Conservation (phyloP, 2,888 invertebrate genomes). For the Ochropacha duplaris region DNA sequence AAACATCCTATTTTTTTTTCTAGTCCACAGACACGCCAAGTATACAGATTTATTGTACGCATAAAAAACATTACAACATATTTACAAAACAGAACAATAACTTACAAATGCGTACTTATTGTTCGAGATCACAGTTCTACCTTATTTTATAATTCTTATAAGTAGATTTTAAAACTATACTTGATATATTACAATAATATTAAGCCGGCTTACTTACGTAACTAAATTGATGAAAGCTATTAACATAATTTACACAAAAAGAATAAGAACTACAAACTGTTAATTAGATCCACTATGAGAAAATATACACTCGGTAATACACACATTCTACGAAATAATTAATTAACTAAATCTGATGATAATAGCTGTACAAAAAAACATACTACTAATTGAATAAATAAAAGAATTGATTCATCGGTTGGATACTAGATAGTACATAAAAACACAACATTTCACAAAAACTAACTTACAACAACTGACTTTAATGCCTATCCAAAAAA, state of each 20-base stretch:
- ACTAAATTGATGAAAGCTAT: constrained; percentile 12
- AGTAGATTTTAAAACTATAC: constrained; percentile 13
- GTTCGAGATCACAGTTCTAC: constrained; percentile 73
- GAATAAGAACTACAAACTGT: constrained; percentile 7
- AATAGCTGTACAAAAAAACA: neutral
- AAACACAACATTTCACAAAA: neutral
- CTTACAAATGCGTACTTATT: constrained; percentile 73
- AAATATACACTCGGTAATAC: neutral
- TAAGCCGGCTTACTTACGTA: constrained; percentile 27
- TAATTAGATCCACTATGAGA: constrained; percentile 27
- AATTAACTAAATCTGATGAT: neutral
- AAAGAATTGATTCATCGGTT: neutral
- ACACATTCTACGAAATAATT: neutral
- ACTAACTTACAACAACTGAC: neutral
- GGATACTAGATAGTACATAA: neutral
- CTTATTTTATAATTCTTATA: constrained; percentile 2
- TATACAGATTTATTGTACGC: too few relatives aligned
- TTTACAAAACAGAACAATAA: constrained; percentile 62
- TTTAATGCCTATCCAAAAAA: constrained; percentile 72
- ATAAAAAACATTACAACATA: constrained; percentile 26
- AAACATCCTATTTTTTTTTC: constrained; percentile 5
- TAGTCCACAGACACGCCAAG: too few relatives aligned
- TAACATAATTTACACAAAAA: neutral
- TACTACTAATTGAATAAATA: neutral
- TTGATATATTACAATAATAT: constrained; percentile 14